These are phyloP conservation scores for Calliopum simillimum DNA, from an alignment of 2,888 invertebrate genomes.

Conservation along the genomic window DNA sequence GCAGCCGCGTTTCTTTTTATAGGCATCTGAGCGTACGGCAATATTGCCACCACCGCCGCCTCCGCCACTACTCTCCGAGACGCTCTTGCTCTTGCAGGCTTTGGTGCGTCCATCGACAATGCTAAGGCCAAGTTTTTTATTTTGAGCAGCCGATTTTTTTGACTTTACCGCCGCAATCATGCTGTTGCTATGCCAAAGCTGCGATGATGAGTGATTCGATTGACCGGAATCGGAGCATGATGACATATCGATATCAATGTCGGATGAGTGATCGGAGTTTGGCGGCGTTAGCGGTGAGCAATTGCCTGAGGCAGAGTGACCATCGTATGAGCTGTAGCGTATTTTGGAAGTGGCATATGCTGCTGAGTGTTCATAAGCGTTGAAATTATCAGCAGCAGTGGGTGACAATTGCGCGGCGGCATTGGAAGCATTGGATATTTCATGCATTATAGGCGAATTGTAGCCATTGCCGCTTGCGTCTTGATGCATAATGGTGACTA, in stretches of 20 bases:
- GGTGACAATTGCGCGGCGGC: conserved; percentile 35
- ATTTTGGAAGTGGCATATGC: conserved; percentile 56
- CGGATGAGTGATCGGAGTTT: conserved; percentile 79
- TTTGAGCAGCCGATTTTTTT: conserved; percentile 39
- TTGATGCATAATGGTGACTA: conserved; percentile 74
- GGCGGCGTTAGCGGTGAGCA: conserved; percentile 75
- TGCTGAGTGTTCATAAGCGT: conserved; percentile 26
- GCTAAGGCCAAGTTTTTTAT: conserved; percentile 55
- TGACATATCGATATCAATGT: conserved; percentile 73
- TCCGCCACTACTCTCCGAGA: conserved; percentile 32
- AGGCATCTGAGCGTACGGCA: conserved; percentile 49
- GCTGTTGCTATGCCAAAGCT: conserved; percentile 40
- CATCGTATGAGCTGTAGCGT: conserved; percentile 66
- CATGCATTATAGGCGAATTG: conserved; percentile 62
- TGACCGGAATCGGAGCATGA: conserved; percentile 65
- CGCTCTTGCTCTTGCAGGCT: conserved; percentile 54
- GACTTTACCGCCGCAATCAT: conserved; percentile 40
- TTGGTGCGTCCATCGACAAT: conserved; percentile 64
- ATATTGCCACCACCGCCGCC: conserved; percentile 32
- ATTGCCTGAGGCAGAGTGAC: conserved; percentile 62
- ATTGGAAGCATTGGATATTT: conserved; percentile 63
- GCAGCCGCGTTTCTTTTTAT: conserved; percentile 63
- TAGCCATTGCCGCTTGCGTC: conserved; percentile 43
- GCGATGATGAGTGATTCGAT: conserved; percentile 41
- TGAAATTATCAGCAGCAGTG: conserved; percentile 1